Evolutionary conservation across 2,113 vertebrate species (phyloP).

Genomic region (Caracal caracal): DNA sequence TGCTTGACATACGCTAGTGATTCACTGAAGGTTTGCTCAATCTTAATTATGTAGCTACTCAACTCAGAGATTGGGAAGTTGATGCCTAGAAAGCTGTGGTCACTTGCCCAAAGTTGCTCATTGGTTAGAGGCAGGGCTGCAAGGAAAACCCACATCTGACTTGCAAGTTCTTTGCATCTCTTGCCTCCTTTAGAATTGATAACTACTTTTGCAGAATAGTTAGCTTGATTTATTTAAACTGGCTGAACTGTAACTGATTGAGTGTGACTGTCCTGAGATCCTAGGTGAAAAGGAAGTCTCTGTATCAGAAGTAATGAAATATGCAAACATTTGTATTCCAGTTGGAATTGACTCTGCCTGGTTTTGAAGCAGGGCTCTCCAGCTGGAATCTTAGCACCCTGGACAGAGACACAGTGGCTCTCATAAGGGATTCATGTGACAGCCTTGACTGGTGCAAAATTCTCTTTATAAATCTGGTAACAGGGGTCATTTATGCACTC

Average conservation of each 20-base stretch:
- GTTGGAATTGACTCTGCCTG: not conserved
- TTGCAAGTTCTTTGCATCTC: not conserved
- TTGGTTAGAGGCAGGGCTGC: not conserved
- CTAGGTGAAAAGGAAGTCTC: not conserved
- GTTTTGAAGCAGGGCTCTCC: not conserved
- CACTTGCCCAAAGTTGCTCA: not conserved
- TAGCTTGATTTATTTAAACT: not conserved
- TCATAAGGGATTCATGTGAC: not conserved
- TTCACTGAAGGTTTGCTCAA: not conserved
- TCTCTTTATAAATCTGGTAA: not conserved
- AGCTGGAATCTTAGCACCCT: conserved; percentile 16
- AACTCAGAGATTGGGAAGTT: not conserved
- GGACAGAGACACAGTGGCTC: not conserved
- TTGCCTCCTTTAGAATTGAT: not conserved
- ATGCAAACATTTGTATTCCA: conserved; percentile 30
- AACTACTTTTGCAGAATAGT: not conserved
- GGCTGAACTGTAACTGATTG: not conserved
- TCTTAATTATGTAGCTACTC: conserved; percentile 12
- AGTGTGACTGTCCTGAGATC: not conserved
- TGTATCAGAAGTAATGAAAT: conserved; percentile 6
- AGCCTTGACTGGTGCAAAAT: not conserved
- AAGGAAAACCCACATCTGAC: not conserved
- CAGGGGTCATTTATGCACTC: not conserved
- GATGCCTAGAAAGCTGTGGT: not conserved
- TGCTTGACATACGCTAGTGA: not conserved